These are phyloP conservation scores for Cephalopholis sonnerati DNA, from an alignment of 2,113 vertebrate species.

Conservation along the genomic window DNA sequence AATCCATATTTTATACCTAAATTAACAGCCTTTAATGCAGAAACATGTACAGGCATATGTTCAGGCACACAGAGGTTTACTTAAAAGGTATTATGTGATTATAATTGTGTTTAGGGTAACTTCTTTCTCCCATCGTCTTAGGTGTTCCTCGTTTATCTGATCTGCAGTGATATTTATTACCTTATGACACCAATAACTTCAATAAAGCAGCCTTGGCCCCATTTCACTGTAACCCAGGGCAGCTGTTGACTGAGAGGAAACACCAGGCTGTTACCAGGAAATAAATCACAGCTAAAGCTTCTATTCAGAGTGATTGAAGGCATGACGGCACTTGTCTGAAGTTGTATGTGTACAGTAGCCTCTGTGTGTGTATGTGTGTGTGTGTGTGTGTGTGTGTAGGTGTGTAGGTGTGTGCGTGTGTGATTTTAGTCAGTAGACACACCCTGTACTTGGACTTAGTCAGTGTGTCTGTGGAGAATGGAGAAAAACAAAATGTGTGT, in stretches of 20 bases:
- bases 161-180: too few species aligned
- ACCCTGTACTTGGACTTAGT: constrained; percentile 74
- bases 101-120: too few species aligned
- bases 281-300: constrained; percentile 8
- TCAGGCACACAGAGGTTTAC: too few species aligned
- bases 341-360: neutral
- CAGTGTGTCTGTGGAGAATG: constrained; percentile 61
- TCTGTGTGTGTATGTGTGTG: constrained; percentile 23
- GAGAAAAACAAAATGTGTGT: constrained; percentile 34
- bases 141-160: too few species aligned
- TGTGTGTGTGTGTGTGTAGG: constrained; percentile 26
- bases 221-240: neutral
- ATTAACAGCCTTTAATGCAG: too few species aligned
- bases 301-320: constrained; percentile 10
- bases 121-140: too few species aligned
- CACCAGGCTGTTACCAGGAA: constrained; percentile 6
- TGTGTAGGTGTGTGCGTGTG: constrained; percentile 27
- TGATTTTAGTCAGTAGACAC: constrained; percentile 73
- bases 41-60: too few species aligned
- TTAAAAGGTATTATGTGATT: too few species aligned
- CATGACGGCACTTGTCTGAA: constrained; percentile 47
- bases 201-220: neutral
- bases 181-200: neutral
- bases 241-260: neutral
- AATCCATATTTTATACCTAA: too few species aligned